phyloP scores from a whole-genome alignment of 2,797 vertebrate genomes.

The Cercopithecus hamlyni region DNA sequence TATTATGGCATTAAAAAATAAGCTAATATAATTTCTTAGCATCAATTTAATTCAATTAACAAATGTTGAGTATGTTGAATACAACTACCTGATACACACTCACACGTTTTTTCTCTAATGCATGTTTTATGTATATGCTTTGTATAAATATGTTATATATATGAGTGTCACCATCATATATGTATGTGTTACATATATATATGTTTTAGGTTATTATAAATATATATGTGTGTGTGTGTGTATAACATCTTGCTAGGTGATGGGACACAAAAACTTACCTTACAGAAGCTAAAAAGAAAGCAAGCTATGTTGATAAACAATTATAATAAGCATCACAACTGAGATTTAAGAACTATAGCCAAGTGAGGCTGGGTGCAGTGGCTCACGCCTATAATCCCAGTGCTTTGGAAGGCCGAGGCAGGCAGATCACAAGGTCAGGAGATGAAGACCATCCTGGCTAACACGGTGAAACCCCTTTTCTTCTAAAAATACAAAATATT shows the following conservation, averaged over 20 bases:
- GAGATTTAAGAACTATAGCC: not conserved
- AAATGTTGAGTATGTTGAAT: not conserved
- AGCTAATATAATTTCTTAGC: not conserved
- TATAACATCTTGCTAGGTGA: not conserved
- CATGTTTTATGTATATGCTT: not conserved
- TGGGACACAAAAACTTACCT: not conserved
- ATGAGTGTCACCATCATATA: not conserved
- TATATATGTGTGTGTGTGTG: not conserved
- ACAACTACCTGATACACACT: not conserved
- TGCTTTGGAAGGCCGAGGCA: too few species aligned
- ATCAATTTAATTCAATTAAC: not conserved
- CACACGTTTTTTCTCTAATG: not conserved
- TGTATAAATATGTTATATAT: not conserved
- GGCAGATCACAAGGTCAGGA: too few species aligned
- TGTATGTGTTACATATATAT: not conserved
- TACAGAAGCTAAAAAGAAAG: not conserved
- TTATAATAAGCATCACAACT: not conserved
- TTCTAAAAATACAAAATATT: too few species aligned
- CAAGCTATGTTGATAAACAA: not conserved
- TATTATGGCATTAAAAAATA: not conserved
- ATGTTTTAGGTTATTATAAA: not conserved
- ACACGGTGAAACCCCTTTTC: too few species aligned
- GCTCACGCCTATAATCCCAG: too few species aligned
- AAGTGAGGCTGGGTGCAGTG: too few species aligned
- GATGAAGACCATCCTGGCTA: too few species aligned